Base-by-base conservation (phyloP, 1,140 invertebrate species). In the Drosophila chauvacae region DNA sequence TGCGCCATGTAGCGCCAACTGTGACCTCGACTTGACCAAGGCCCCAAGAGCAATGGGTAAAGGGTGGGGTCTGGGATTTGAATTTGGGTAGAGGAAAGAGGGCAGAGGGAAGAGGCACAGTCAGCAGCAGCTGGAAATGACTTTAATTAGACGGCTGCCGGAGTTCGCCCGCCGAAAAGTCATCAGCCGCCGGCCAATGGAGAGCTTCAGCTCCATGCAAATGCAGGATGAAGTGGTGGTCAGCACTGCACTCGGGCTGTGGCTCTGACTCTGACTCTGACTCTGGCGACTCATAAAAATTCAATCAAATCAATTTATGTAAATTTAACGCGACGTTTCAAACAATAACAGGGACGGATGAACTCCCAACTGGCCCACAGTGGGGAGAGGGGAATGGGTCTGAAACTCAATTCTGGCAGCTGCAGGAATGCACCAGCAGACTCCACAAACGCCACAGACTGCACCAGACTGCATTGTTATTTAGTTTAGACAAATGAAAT, bases 261-360 rank as follows among this genome's bases (percentile, higher is more conserved):
- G 48, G 13, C 2, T n/a, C 61, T 51, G 65, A 16, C 16, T 30
- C 30, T 45, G 47, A 4, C 6, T 16, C 60, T 50, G 39, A 14
- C 1, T 28, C 3, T 3, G 50, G 23, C 60, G 73, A 72, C 79
- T 90, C 86, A 90, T 90, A 90, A 90, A 90, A 90, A 90, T 91
- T 91, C 83, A 91, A 90, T 90, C 87, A 90, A 90, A 90, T 90
- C 87, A 90, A 90, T 90, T 90, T 90, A 90, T 90, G 87, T 83
- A 90, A 90, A 90, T 90, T 83, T 83, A 87, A 91, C 87, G 87
- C 80, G 73, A 59, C 72, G 62, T 58, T 58, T 69, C 82, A 74
- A 81, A 69, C 68, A 65, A 66, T 47, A 73, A 64, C 63, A 47
- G 45, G 48, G 48, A 30, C 41, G 59, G 33, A 39, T 26, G 60